Conservation (phyloP, 2,888 invertebrate genomes). For the Sisyra terminalis region DNA sequence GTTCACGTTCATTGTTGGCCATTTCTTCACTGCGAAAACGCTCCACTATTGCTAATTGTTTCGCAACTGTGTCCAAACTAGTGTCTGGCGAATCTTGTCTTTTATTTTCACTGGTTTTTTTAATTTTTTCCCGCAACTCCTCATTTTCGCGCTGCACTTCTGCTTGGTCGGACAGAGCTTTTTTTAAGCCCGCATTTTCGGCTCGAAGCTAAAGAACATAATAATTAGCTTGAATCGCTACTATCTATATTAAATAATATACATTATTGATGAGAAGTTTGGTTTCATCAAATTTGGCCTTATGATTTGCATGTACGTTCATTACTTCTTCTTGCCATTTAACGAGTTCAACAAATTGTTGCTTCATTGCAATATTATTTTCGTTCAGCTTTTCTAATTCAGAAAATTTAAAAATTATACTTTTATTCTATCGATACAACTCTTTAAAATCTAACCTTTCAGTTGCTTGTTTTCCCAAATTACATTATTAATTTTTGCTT, state of each 20-base stretch:
- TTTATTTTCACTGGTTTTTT: slow-evolving; percentile 1
- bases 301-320: slow-evolving; percentile 41
- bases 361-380: slow-evolving; percentile 49
- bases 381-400: slow-evolving; percentile 40
- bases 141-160: slow-evolving; percentile 11
- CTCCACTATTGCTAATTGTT: slow-evolving; percentile 14
- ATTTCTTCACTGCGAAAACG: slow-evolving; percentile 13
- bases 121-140: slow-evolving; percentile 9
- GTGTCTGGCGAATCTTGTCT: slow-evolving; percentile 9
- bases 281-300: slow-evolving; percentile 48
- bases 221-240: too few species aligned
- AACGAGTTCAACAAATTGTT: slow-evolving; percentile 42
- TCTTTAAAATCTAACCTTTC: slow-evolving; percentile 14
- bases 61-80: slow-evolving; percentile 14
- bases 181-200: slow-evolving; percentile 14
- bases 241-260: too few species aligned
- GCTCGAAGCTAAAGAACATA: slow-evolving; percentile 15
- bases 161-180: slow-evolving; percentile 4
- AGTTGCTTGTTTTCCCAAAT: slow-evolving; percentile 19
- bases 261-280: slow-evolving; percentile 39
- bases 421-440: neutral
- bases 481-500: slow-evolving; percentile 19
- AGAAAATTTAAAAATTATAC: neutral
- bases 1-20: slow-evolving; percentile 9
- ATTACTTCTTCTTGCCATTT: slow-evolving; percentile 48